These are phyloP conservation scores for Talpa occidentalis DNA, from an alignment of 2,113 vertebrate species.

Conservation along the genomic window DNA sequence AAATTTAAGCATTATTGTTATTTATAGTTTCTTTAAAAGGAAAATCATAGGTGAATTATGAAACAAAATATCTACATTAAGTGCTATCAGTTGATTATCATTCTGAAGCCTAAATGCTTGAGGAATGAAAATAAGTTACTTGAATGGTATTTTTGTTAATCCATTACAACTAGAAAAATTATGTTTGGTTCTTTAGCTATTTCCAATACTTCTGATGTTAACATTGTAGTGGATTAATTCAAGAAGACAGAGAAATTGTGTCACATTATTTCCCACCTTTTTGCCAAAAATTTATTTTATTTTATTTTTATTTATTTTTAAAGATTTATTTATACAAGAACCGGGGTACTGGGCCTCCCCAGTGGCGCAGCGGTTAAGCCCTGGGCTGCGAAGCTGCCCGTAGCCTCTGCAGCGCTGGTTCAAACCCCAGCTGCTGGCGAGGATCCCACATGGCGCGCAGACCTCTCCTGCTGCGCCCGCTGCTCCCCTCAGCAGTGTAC, in stretches of 20 bases:
- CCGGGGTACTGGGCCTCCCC: too few relatives aligned
- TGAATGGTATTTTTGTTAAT: neutral
- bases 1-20: conserved; percentile 39
- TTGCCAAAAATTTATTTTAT: neutral
- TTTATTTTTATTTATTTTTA: too few relatives aligned
- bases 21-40: conserved; percentile 21
- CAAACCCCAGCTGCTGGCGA: too few relatives aligned
- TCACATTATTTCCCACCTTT: neutral
- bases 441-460: too few relatives aligned
- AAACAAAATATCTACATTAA: neutral
- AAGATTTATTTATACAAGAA: too few relatives aligned
- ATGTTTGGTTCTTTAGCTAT: neutral
- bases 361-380: too few relatives aligned
- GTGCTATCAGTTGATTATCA: conserved; percentile 20
- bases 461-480: too few relatives aligned
- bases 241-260: neutral
- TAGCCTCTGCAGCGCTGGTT: too few relatives aligned
- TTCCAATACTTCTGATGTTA: neutral
- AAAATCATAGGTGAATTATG: neutral
- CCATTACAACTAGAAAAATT: neutral
- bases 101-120: neutral
- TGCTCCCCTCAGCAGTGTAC: too few relatives aligned
- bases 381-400: too few relatives aligned
- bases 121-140: neutral
- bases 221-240: neutral